Evolutionary conservation across 2,113 vertebrate species (phyloP).

Genomic region (human (Homo sapiens)): GRCh38 chr6:21427501-21428000

Average conservation of each 20-base stretch:
- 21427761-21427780: neutral
- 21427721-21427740: accelerated
- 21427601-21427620: neutral
- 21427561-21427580: neutral
- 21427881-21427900: neutral
- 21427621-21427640: neutral
- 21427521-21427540: neutral
- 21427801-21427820: neutral
- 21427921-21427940: neutral
- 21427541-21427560: neutral
- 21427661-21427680: neutral
- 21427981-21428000: too few relatives aligned
- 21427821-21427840: neutral
- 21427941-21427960: too few relatives aligned
- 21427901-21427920: neutral
- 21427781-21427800: neutral
- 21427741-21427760: neutral
- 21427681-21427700: neutral
- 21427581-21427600: neutral
- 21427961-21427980: too few relatives aligned
- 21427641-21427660: neutral
- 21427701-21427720: neutral
- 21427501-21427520: neutral
- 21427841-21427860: neutral
- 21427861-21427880: neutral